phyloP scores from a whole-genome alignment of 2,888 invertebrate genomes.

The Andrena marginata region DNA sequence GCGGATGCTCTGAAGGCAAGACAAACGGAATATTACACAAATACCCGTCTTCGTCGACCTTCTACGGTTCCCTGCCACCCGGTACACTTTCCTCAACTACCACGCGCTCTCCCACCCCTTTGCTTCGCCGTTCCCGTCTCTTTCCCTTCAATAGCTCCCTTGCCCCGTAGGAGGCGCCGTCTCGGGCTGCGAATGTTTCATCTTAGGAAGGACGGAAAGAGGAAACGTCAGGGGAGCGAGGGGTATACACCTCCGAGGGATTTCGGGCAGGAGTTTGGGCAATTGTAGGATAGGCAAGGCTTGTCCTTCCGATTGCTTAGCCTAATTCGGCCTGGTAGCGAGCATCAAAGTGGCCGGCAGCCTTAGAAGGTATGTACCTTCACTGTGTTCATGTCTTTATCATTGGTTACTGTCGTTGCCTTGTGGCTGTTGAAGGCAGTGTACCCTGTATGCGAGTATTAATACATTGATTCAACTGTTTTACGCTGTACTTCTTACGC shows the following conservation, averaged over 20 bases:
- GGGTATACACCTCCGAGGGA: slow-evolving; percentile 77
- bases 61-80: slow-evolving; percentile 58
- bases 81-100: slow-evolving; percentile 61
- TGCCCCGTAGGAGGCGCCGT: slow-evolving; percentile 74
- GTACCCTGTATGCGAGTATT: not conserved
- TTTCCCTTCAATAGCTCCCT: slow-evolving; percentile 23
- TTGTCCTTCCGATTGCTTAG: slow-evolving; percentile 83
- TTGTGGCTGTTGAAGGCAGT: not conserved
- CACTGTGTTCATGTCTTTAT: slow-evolving; percentile 4
- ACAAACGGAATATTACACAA: slow-evolving; percentile 86
- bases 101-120: slow-evolving; percentile 41
- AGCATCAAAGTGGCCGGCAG: slow-evolving; percentile 69
- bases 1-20: slow-evolving; percentile 84
- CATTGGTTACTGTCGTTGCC: slow-evolving; percentile 21
- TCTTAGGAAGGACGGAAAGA: slow-evolving; percentile 73
- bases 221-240: slow-evolving; percentile 62
- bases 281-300: slow-evolving; percentile 78
- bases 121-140: slow-evolving; percentile 9
- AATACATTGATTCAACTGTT: no score
- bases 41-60: slow-evolving; percentile 78
- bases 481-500: no score
- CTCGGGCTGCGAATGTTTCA: slow-evolving; percentile 81
- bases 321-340: slow-evolving; percentile 81
- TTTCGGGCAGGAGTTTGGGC: slow-evolving; percentile 80
- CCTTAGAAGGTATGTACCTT: not conserved